Conservation (phyloP, 2,797 vertebrate genomes). For the Scolopax bukidnonensis region DNA sequence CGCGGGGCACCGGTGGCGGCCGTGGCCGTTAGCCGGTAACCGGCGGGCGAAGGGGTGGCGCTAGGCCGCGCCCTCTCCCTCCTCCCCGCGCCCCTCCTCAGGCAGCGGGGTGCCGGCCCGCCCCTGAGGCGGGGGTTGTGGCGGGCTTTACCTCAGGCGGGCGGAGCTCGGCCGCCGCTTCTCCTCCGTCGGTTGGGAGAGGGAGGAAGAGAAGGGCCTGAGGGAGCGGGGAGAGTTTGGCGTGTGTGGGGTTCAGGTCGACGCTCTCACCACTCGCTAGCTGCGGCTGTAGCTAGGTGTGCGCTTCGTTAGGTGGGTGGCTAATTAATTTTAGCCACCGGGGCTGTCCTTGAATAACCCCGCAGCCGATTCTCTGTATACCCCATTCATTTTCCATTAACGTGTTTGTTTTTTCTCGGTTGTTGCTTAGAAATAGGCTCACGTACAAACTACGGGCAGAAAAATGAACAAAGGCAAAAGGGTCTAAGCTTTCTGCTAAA, state of each 20-base stretch:
- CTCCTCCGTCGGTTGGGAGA: rapidly evolving
- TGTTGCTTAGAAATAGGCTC: background rate
- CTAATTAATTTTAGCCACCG: background rate
- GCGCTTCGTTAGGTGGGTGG: too few species aligned
- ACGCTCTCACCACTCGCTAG: rapidly evolving
- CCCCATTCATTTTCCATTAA: background rate
- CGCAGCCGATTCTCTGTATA: background rate
- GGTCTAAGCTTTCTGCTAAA: background rate
- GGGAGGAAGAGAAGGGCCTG: too few species aligned
- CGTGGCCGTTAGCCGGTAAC: background rate
- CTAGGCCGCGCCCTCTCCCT: too few species aligned
- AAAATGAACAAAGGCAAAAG: background rate
- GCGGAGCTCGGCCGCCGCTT: background rate
- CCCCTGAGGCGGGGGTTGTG: background rate
- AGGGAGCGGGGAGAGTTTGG: background rate
- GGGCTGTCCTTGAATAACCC: background rate
- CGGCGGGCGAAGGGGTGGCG: background rate
- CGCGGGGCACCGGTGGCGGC: background rate
- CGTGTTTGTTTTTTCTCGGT: background rate
- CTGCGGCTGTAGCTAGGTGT: background rate
- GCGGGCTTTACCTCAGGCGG: background rate
- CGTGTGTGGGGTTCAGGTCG: background rate
- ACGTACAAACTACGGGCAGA: background rate
- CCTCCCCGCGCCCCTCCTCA: rapidly evolving
- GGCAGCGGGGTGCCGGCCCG: background rate